These are phyloP conservation scores for Mormyrus hasselquistii DNA, from an alignment of 2,797 vertebrate species.

Conservation along the genomic window DNA sequence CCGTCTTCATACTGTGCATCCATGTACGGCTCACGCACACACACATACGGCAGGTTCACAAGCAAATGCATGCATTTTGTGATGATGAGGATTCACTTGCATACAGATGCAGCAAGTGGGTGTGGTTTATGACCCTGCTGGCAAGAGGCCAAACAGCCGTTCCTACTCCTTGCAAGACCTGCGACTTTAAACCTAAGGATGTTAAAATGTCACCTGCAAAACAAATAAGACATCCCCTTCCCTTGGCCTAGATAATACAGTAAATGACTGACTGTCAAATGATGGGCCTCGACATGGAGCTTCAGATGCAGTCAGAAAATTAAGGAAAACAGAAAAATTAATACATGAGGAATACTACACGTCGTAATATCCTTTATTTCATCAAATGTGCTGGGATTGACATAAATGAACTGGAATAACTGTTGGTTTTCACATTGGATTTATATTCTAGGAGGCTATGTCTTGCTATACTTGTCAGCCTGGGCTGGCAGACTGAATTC, in stretches of 20 bases:
- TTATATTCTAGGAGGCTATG: background rate
- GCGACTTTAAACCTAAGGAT: background rate
- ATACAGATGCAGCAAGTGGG: background rate
- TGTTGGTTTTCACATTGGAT: background rate
- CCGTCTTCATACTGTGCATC: background rate
- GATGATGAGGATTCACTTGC: slow-evolving; percentile 8
- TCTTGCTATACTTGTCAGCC: background rate
- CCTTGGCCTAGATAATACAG: background rate
- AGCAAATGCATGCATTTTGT: slow-evolving; percentile 12
- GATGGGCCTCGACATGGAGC: background rate
- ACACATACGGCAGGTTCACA: slow-evolving; percentile 1
- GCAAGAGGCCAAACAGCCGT: background rate
- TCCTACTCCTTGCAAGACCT: slow-evolving; percentile 7
- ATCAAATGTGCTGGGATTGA: background rate
- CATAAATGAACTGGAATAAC: background rate
- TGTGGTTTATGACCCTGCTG: background rate
- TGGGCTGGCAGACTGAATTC: background rate
- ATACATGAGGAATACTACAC: background rate
- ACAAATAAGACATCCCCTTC: background rate
- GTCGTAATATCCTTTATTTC: background rate
- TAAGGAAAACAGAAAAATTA: background rate
- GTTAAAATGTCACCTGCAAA: background rate
- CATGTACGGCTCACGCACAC: background rate
- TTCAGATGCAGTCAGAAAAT: background rate
- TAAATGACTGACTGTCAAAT: background rate